Conservation (phyloP, 2,888 invertebrate genomes). For the Paralinhomoeus sp. region DNA sequence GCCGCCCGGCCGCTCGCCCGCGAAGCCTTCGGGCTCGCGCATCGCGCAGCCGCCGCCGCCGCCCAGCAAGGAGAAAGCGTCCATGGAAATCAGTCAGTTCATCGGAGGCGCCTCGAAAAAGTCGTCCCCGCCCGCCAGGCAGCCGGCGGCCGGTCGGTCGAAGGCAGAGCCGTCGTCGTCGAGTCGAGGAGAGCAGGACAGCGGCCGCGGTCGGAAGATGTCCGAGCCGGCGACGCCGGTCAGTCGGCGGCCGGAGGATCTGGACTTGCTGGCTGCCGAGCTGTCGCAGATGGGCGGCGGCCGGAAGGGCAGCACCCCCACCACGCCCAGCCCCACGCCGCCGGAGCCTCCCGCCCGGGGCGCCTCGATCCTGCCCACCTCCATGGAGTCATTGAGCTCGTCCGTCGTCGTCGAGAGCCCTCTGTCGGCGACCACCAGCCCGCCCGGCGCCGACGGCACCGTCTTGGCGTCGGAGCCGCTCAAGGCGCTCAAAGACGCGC, state of each 20-base stretch:
- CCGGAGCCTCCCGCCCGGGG: constrained; percentile 24
- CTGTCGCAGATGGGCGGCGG: constrained; percentile 56
- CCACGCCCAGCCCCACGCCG: constrained; percentile 17
- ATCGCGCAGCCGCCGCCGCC: no score
- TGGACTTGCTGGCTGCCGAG: constrained; percentile 85
- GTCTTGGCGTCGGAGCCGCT: not conserved
- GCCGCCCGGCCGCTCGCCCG: no score
- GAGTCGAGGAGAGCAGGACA: no score
- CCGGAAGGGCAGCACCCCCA: constrained; percentile 3
- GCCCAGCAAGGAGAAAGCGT: no score
- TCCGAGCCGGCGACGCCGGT: no score
- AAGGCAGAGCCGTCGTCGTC: no score
- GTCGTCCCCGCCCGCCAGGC: no score
- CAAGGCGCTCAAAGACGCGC: not conserved
- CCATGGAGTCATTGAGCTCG: not conserved
- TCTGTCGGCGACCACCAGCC: not conserved
- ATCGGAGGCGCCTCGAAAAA: no score
- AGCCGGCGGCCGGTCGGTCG: no score
- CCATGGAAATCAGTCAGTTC: no score
- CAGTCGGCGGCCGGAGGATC: constrained; percentile 49
- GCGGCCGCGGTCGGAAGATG: no score
- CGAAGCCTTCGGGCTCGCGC: no score
- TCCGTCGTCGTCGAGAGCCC: not conserved
- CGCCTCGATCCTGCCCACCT: constrained; percentile 14
- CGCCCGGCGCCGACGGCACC: not conserved